Conservation (phyloP, 30 jellyfish, hydroid and myxozoan species). For the Aurelia coerulea region DNA sequence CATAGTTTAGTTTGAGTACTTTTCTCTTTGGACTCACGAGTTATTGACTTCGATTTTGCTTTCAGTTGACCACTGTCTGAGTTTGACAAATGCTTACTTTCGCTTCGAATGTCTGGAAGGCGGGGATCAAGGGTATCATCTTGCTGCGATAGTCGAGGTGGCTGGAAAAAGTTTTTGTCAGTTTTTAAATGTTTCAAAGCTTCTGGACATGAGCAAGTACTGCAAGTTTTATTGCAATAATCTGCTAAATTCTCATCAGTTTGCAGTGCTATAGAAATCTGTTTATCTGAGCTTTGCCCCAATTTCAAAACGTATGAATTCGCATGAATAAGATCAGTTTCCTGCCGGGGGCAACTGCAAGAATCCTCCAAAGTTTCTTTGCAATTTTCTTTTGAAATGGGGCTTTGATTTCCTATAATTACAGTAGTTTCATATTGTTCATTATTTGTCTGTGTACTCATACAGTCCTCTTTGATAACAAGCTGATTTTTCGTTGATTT, state of each 20-base stretch:
- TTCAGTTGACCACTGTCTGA: neutral
- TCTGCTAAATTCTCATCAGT: neutral
- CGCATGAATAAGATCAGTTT: neutral
- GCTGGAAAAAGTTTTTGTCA: neutral
- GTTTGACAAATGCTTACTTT: neutral
- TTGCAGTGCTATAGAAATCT: neutral
- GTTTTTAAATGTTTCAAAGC: neutral
- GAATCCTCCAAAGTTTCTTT: neutral
- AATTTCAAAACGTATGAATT: no score
- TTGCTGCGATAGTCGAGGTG: conserved; percentile 29
- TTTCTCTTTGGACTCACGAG: conserved; percentile 16
- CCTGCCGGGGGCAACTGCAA: neutral
- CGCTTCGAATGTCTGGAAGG: conserved; percentile 18
- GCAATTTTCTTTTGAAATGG: neutral
- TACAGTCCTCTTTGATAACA: conserved; percentile 1
- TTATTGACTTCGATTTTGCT: neutral
- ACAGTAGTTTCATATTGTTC: neutral
- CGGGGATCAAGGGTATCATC: conserved; percentile 15
- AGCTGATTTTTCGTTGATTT: conserved; percentile 6
- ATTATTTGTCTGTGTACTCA: neutral
- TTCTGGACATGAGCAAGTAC: conserved; percentile 25
- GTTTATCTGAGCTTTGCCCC: neutral
- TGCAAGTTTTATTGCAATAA: neutral
- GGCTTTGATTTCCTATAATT: neutral
- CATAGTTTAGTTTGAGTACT: conserved; percentile 20